Evolutionary conservation across 1,140 invertebrate species (phyloP).

Genomic region (Andrena cerasifolii): DNA sequence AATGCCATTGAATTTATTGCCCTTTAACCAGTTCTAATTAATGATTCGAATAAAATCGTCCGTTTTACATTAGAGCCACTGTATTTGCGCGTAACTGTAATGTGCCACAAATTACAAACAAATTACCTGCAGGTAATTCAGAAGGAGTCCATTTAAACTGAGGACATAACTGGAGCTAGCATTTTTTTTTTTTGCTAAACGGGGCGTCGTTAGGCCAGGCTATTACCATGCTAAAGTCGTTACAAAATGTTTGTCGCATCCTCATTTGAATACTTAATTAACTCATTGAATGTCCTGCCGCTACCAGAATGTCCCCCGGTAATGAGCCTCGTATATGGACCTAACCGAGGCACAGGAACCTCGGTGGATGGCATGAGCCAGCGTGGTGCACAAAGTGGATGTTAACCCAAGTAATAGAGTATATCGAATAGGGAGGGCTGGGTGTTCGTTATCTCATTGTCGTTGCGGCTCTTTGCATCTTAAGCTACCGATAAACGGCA

Average conservation of each 20-base stretch:
- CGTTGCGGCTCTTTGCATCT: not conserved
- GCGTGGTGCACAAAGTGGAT: not conserved
- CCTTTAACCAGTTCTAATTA: not conserved
- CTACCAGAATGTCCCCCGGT: not conserved
- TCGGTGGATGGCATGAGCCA: not conserved
- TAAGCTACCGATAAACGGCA: not conserved
- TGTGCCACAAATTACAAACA: not conserved
- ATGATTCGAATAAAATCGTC: not conserved
- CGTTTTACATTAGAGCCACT: no score
- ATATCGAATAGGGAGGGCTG: no score
- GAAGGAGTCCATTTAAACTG: not conserved
- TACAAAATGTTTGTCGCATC: conserved; percentile 8
- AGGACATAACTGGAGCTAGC: not conserved
- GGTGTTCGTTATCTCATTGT: not conserved
- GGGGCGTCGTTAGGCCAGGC: not conserved
- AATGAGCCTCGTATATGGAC: not conserved
- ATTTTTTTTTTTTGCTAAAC: not conserved
- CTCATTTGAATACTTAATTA: conserved; percentile 37
- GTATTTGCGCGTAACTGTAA: not conserved
- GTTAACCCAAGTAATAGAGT: conserved; percentile 1
- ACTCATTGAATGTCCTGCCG: not conserved
- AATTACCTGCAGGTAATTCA: conserved; percentile 1
- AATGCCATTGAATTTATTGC: no score
- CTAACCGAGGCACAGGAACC: not conserved
- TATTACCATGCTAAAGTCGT: not conserved